Percentiles rank a stretch among this genome's conserved stretches.
These are phyloP conservation scores for Erythrocercus mccallii DNA, from an alignment of 2,113 vertebrate genomes.

Conservation along the genomic window DNA sequence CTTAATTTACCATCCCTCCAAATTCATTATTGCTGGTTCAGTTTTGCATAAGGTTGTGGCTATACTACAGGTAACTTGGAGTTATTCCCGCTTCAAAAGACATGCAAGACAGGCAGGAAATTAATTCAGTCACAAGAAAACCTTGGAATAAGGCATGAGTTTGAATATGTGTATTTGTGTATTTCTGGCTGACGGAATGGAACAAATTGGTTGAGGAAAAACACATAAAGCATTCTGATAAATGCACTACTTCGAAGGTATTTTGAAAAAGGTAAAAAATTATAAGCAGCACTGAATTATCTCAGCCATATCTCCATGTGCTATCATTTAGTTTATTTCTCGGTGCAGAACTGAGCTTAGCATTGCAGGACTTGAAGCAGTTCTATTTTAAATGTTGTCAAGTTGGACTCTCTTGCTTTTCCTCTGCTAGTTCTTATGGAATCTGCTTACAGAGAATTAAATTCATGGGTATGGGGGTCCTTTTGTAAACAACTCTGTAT, in stretches of 20 bases:
- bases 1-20: background rate
- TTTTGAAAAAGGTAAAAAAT: background rate
- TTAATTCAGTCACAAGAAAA: background rate
- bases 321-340: background rate
- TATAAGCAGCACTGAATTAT: background rate
- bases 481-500: background rate
- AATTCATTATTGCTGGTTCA: background rate
- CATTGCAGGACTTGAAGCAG: background rate
- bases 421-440: background rate
- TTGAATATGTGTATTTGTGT: background rate
- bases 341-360: background rate
- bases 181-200: background rate
- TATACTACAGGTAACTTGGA: background rate
- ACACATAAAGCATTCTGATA: background rate
- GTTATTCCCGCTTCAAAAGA: background rate
- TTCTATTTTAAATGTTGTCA: background rate
- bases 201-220: background rate
- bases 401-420: background rate
- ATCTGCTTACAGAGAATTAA: background rate
- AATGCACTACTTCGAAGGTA: background rate
- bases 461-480: background rate
- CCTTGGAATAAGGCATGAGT: background rate
- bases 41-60: background rate
- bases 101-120: background rate
- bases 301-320: background rate